Percentiles rank a stretch among this genome's conserved stretches.
phyloP scores from a whole-genome alignment of 2,113 vertebrate genomes.

The Erpornis zantholeuca region DNA sequence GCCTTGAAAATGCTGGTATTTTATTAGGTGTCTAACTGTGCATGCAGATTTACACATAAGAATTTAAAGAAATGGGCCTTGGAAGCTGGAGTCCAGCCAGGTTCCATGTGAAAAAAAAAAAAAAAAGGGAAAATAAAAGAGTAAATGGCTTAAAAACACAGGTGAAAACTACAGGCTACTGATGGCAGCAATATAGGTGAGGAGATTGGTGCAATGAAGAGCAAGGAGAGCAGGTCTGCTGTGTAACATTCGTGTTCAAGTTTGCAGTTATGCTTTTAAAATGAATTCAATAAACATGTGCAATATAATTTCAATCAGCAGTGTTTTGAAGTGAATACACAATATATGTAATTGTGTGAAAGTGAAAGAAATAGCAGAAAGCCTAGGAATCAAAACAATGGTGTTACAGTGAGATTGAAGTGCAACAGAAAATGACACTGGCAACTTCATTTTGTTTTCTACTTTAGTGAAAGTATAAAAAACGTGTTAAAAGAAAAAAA shows the following conservation, averaged over 20 bases:
- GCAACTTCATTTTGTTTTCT: not conserved
- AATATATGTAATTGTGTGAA: not conserved
- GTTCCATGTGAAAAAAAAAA: not conserved
- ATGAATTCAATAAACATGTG: not conserved
- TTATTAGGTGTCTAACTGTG: not conserved
- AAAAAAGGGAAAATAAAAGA: rapidly evolving
- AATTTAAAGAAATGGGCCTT: not conserved
- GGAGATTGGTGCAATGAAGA: not conserved
- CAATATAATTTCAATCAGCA: not conserved
- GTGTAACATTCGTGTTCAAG: not conserved
- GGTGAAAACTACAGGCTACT: not conserved
- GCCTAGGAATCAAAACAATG: not conserved
- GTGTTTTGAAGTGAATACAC: not conserved
- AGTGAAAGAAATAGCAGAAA: not conserved
- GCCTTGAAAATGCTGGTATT: not conserved
- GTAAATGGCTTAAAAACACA: not conserved
- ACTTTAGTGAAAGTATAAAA: not conserved
- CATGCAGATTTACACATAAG: not conserved
- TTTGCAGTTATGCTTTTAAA: not conserved
- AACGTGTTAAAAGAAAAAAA: not conserved
- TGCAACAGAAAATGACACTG: not conserved
- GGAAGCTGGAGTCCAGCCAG: not conserved
- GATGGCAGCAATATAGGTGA: not conserved
- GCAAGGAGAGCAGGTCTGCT: not conserved
- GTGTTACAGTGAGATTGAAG: not conserved